Conservation (phyloP, 92 coral and sea anemone genomes). For the Galaxea fascicularis region DNA sequence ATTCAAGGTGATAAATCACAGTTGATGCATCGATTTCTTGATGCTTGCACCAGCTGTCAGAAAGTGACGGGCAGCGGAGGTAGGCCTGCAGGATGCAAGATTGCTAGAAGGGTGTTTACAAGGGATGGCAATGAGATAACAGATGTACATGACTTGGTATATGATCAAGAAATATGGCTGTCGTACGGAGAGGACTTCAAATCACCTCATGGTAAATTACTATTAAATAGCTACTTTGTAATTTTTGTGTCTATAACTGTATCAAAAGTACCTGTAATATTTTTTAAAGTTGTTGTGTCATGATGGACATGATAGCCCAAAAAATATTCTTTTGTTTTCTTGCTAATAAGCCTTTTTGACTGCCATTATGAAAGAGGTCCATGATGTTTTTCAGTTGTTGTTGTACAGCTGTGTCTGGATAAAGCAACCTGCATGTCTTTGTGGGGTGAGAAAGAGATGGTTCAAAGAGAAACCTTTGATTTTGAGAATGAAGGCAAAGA, state of each 20-base stretch:
- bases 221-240: background rate
- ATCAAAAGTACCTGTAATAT: no score
- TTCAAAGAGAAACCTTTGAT: conserved; percentile 84
- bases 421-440: conserved; percentile 86
- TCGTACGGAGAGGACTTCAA: conserved; percentile 96
- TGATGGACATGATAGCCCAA: no score
- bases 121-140: conserved; percentile 86
- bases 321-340: no score
- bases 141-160: conserved; percentile 78
- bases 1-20: conserved; percentile 73
- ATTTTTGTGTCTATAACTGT: background rate
- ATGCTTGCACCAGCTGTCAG: conserved; percentile 85
- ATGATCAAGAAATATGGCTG: conserved; percentile 94
- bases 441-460: conserved; percentile 93
- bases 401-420: conserved; percentile 84
- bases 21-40: conserved; percentile 86
- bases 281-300: no score
- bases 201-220: conserved; percentile 74
- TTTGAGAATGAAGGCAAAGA: conserved; percentile 80
- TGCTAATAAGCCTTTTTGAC: no score
- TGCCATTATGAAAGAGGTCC: no score
- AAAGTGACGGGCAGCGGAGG: conserved; percentile 74
- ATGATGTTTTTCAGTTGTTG: conserved; percentile 68
- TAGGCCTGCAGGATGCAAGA: conserved; percentile 90
- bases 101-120: conserved; percentile 86